phyloP scores from a whole-genome alignment of 1,140 invertebrate species.

The Drosophila hydei region DNA sequence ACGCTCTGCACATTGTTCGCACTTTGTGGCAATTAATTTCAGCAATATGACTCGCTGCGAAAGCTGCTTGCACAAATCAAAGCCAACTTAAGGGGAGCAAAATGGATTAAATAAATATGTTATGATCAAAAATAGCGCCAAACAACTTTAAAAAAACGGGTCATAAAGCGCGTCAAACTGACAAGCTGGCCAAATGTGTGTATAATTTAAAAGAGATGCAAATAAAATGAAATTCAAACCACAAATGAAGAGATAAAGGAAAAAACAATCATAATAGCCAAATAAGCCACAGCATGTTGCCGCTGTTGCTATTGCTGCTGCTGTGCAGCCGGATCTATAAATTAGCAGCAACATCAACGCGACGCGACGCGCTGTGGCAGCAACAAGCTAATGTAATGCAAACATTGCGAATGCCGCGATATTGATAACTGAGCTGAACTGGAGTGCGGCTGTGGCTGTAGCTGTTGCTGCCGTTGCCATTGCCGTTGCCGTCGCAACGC shows the following conservation, averaged over 20 bases:
- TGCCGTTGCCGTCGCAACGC: slow-evolving; percentile 12
- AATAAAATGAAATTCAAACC: slow-evolving; percentile 2
- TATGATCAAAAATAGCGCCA: slow-evolving; percentile 15
- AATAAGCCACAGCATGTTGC: slow-evolving; percentile 33
- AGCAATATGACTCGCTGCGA: slow-evolving; percentile 44
- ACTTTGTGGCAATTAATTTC: slow-evolving; percentile 64
- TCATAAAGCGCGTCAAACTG: slow-evolving; percentile 50
- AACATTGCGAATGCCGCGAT: slow-evolving; percentile 40
- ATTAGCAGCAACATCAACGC: slow-evolving; percentile 54
- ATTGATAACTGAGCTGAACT: slow-evolving; percentile 32
- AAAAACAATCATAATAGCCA: slow-evolving; percentile 43
- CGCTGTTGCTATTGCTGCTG: neutral
- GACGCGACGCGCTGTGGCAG: slow-evolving; percentile 9
- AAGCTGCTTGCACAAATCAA: slow-evolving; percentile 53
- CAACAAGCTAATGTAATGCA: slow-evolving; percentile 40
- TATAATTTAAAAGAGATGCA: slow-evolving; percentile 38
- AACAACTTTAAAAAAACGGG: slow-evolving; percentile 40
- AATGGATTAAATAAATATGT: slow-evolving; percentile 3
- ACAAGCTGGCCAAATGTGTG: slow-evolving; percentile 53
- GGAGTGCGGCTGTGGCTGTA: slow-evolving; percentile 26
- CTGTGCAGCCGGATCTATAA: slow-evolving; percentile 55
- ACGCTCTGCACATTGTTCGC: slow-evolving; percentile 56
- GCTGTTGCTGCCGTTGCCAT: no score
- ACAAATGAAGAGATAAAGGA: slow-evolving; percentile 34
- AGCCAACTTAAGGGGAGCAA: slow-evolving; percentile 43